phyloP scores from a whole-genome alignment of 2,888 invertebrate species.

The Dolichomitus sp. region DNA sequence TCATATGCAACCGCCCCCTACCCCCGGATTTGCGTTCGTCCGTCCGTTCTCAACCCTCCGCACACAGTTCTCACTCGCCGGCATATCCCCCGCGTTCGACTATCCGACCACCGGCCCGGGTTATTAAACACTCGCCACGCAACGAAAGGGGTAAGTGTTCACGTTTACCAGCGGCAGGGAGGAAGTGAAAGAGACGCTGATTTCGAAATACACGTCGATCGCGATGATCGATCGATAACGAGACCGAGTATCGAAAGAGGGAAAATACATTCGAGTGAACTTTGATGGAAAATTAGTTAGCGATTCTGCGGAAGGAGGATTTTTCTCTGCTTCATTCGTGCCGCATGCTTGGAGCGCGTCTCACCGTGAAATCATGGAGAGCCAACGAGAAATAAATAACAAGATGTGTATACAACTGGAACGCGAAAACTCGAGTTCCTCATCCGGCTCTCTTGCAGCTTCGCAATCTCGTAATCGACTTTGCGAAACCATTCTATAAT shows the following conservation, averaged over 20 bases:
- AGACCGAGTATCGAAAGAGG: slow-evolving; percentile 1
- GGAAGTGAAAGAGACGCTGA: slow-evolving; percentile 42
- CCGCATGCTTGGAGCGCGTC: slow-evolving; percentile 39
- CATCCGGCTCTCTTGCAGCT: slow-evolving; percentile 32
- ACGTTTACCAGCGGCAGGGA: slow-evolving; percentile 35
- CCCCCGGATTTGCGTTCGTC: slow-evolving; percentile 49
- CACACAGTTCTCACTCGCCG: slow-evolving; percentile 8
- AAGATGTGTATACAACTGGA: slow-evolving; percentile 15
- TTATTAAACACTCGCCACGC: slow-evolving; percentile 80
- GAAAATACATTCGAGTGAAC: neutral
- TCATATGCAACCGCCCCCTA: slow-evolving; percentile 81
- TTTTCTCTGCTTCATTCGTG: neutral
- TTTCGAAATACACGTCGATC: slow-evolving; percentile 55
- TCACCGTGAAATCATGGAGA: slow-evolving; percentile 68
- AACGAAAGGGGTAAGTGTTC: slow-evolving; percentile 71
- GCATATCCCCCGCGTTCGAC: slow-evolving; percentile 7
- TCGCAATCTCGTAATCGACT: slow-evolving; percentile 83
- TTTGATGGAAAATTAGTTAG: slow-evolving; percentile 11
- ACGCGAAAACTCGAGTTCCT: slow-evolving; percentile 5
- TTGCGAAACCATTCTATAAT: slow-evolving; percentile 85
- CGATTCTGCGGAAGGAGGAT: neutral
- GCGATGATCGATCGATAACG: slow-evolving; percentile 62
- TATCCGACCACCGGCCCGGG: slow-evolving; percentile 71
- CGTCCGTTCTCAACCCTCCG: slow-evolving; percentile 58
- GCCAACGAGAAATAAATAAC: slow-evolving; percentile 3